Base-by-base conservation (phyloP, 2,888 invertebrate genomes). In the Hydraecia micacea region DNA sequence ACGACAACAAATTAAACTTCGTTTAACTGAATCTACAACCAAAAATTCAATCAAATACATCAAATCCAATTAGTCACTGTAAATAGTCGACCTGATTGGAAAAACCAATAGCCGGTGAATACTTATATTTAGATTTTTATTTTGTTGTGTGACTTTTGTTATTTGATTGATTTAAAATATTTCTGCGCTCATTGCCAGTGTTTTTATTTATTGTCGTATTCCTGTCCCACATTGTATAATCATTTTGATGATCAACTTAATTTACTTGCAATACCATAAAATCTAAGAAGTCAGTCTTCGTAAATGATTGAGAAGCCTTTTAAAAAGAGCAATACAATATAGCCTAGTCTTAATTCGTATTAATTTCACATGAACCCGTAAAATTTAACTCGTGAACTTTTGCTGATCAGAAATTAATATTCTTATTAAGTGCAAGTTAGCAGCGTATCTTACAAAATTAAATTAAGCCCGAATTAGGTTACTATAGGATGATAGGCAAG, bases 401-500 rank as follows among this genome's bases (percentile, higher is more conserved):
- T 21, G 39, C 42, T 73, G 73, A 83, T 86, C 73, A 76, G 49
- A 86, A 76, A 75, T 68, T 86, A 73, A 82, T 77, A 73, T 49
- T 62, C 70, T 58, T 75, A 83, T 86, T 63, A 85, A 69, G 39
- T 60, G 69, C 68, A 85, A 85, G 58, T 39, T 63, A 58, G 25
- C 18, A 63, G 42, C n/a, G 62, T 75, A 75, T 78, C 68, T 73
- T 60, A 28, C 74, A 60, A 67, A 84, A 84, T 83, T 72, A 55
- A 73, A 73, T 83, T 58, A 73, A 42, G 63, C 28, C 62, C 0
- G 49, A 83, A 74, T 86, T 74, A 42, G 65, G 65, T 69, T 73
- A 75, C 28, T 62, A 32, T 5, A 32, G 36, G 36, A 60, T 60
- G 9, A 75, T 71, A 72, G 39, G 15, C 72, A 15, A 55, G 49